These are phyloP conservation scores for Pseudomyrmex flavicornis DNA, from an alignment of 1,140 invertebrate genomes.

Conservation along the genomic window DNA sequence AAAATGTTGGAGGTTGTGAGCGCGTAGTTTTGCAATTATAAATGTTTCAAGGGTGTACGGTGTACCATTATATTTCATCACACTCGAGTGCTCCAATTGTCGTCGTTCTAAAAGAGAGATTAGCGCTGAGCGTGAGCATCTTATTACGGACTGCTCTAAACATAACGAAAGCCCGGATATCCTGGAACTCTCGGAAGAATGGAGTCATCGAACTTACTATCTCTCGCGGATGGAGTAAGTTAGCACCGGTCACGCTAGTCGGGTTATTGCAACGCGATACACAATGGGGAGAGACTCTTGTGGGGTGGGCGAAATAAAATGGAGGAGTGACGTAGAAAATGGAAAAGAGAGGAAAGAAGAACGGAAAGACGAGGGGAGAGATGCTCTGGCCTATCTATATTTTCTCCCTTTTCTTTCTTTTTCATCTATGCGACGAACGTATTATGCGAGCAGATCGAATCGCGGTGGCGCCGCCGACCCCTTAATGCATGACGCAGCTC, in stretches of 20 bases:
- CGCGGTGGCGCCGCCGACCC: constrained; percentile 52
- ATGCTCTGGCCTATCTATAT: constrained; percentile 5
- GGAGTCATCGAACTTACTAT: constrained; percentile 45
- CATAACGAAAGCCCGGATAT: constrained; percentile 44
- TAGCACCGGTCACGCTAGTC: constrained; percentile 46
- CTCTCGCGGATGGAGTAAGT: constrained; percentile 20
- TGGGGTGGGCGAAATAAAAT: constrained; percentile 21
- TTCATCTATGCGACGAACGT: constrained; percentile 61
- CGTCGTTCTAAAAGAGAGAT: constrained; percentile 44
- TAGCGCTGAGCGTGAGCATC: constrained; percentile 44
- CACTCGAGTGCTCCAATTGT: constrained; percentile 26
- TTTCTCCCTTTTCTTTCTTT: constrained; percentile 54
- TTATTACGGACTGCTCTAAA: constrained; percentile 36
- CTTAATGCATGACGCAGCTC: constrained; percentile 74
- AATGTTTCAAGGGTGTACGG: constrained; percentile 23
- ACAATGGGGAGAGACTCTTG: background rate
- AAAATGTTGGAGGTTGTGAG: no score
- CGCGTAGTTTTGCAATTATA: constrained; percentile 6
- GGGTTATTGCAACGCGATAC: constrained; percentile 48
- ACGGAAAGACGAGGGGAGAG: background rate
- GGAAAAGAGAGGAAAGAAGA: constrained; percentile 12
- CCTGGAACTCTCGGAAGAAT: constrained; percentile 8
- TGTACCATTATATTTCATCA: constrained; percentile 4
- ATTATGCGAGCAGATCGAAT: constrained; percentile 73
- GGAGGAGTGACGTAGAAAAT: constrained; percentile 27